Base-by-base conservation (phyloP, 2,888 invertebrate genomes). In the Tipula vernalis region DNA sequence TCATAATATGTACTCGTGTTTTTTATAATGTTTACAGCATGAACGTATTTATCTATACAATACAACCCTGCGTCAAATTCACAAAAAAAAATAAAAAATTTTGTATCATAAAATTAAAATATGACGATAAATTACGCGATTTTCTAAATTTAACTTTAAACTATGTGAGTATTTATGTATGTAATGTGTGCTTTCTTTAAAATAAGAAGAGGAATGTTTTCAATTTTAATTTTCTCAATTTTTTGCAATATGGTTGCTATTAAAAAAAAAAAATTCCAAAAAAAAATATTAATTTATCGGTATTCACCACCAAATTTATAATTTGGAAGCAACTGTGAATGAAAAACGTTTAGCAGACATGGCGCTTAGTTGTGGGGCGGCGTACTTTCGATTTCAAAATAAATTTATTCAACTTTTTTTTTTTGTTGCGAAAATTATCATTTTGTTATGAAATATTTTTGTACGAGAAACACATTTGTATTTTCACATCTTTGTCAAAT, bases 111-210 rank as follows among this genome's bases (percentile, higher is more conserved):
- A 71, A 71, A 71, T 71, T 71, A 71, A 71, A 71, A 71, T 71
- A 71, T 71, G 71, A 71, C 71, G 71, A 71, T 71, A 71, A 71
- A 71, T 71, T 71, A 71, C 71, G 71, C 71, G 71, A 71, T 71
- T 28, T 71, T 71, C 71, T 71, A 71, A 71, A 71, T 28, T 71
- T 71, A 71, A 71, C 71, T 71, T 71, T 71, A 71, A 28, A 71
- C 28, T 71, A 18, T 71, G 10, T 71, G 71, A 10, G 51, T 51
- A 51, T 28, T 3, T 71, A 71, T 28, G 5, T 57, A 57, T 71
- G 71, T 71, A 28, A 5, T 12, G 71, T 71, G 71, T 71, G 71
- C 71, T 71, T 71, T 71, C 71, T 71, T 71, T 28, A 28, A 28
- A 10, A 71, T 10, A 18, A 18, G 71, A 8, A 5, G 28, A 28